A percentile compares a stretch with the other conserved stretches of the same genome.
Evolutionary conservation across 2,888 invertebrate genomes (phyloP).

Genomic region (Caenorhabditis plicata): DNA sequence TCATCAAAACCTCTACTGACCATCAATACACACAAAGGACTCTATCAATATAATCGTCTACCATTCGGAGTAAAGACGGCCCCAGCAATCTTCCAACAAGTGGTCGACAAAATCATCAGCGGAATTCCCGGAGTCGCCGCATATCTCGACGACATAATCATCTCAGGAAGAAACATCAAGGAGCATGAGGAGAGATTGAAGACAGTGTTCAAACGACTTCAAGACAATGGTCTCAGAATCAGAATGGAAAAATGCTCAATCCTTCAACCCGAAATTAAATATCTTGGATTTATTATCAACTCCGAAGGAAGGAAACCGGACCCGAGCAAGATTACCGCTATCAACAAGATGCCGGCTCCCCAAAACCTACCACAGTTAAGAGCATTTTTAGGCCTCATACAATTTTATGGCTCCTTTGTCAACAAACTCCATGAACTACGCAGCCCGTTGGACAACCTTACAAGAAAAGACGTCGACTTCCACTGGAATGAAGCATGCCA

Average conservation of each 20-base stretch:
- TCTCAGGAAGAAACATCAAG: slow-evolving; percentile 13
- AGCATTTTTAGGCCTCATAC: slow-evolving; percentile 26
- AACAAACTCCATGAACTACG: slow-evolving; percentile 4
- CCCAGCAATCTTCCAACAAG: slow-evolving; percentile 41
- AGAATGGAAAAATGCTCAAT: slow-evolving; percentile 41
- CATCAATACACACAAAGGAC: slow-evolving; percentile 47
- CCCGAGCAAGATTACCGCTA: slow-evolving; percentile 27
- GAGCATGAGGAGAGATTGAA: slow-evolving; percentile 23
- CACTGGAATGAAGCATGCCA: slow-evolving; percentile 3
- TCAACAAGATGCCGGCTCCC: slow-evolving; percentile 17
- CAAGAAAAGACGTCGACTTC: slow-evolving; percentile 7
- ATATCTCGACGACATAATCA: slow-evolving; percentile 45
- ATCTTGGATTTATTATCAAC: slow-evolving; percentile 36
- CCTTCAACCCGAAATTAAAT: slow-evolving; percentile 17
- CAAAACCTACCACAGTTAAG: slow-evolving; percentile 12
- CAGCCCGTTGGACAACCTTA: slow-evolving; percentile 9
- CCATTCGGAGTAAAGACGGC: slow-evolving; percentile 48
- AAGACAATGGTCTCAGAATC: slow-evolving; percentile 32
- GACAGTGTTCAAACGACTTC: slow-evolving; percentile 20
- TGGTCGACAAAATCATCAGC: slow-evolving; percentile 33
- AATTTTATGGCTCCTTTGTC: slow-evolving; percentile 28
- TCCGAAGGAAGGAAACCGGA: slow-evolving; percentile 21
- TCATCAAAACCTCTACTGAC: slow-evolving; percentile 22
- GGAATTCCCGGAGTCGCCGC: slow-evolving; percentile 25
- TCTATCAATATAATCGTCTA: slow-evolving; percentile 38